A percentile compares a stretch with the other conserved stretches of the same genome.
Evolutionary conservation across 2,888 invertebrate genomes (phyloP).

Genomic region (Branchellion lobata): DNA sequence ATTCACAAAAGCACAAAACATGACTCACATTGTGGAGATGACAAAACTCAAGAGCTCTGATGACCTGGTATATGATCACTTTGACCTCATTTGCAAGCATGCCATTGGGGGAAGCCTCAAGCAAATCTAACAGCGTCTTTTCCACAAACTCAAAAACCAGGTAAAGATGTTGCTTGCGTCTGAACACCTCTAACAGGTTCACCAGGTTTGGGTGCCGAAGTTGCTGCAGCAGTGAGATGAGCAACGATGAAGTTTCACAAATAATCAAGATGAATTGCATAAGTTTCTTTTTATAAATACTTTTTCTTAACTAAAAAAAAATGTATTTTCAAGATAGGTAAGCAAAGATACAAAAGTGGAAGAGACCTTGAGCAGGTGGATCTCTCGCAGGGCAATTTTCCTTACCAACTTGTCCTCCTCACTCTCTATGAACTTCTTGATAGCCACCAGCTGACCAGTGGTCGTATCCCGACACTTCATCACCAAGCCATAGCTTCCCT

Average conservation of each 20-base stretch:
- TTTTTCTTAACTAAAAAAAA: no score
- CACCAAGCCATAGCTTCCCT: slow-evolving; percentile 80
- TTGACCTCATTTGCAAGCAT: slow-evolving; percentile 74
- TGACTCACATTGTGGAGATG: slow-evolving; percentile 75
- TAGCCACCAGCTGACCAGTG: slow-evolving; percentile 80
- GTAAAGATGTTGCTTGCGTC: slow-evolving; percentile 79
- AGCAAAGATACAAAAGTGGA: no score
- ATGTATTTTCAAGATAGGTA: no score
- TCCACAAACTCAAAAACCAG: slow-evolving; percentile 85
- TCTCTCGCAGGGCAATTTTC: slow-evolving; percentile 88
- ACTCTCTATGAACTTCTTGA: slow-evolving; percentile 88
- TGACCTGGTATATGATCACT: slow-evolving; percentile 77
- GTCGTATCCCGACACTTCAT: slow-evolving; percentile 68
- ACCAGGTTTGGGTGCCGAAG: slow-evolving; percentile 83
- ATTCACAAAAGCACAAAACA: no score
- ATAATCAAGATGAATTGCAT: no score
- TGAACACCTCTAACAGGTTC: slow-evolving; percentile 83
- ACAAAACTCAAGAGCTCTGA: slow-evolving; percentile 71
- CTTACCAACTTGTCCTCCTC: slow-evolving; percentile 84
- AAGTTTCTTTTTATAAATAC: no score
- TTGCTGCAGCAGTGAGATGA: slow-evolving; percentile 68
- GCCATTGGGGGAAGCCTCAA: slow-evolving; percentile 73
- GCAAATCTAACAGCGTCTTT: slow-evolving; percentile 79
- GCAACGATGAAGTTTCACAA: no score
- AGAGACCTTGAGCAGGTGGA: slow-evolving; percentile 91